phyloP scores from a whole-genome alignment of 2,797 vertebrate species.

The Lepus oiostolus region DNA sequence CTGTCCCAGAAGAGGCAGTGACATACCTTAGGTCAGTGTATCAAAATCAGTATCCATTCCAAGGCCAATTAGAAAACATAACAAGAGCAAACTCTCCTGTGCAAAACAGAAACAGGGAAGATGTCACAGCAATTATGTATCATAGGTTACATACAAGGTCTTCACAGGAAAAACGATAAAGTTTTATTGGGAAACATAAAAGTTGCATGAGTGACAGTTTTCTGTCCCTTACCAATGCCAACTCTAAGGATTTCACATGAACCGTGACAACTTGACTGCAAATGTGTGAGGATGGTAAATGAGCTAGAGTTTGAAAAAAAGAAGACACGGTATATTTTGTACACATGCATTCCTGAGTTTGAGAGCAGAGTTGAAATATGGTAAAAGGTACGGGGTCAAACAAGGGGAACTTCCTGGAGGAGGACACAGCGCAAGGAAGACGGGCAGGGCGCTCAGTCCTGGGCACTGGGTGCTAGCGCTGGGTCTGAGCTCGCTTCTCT shows the following conservation, averaged over 20 bases:
- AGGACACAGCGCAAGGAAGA: background rate
- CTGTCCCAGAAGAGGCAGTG: background rate
- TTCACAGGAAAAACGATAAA: background rate
- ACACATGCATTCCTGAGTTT: background rate
- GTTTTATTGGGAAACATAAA: background rate
- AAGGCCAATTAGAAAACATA: background rate
- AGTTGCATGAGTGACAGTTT: background rate
- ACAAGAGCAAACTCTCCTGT: background rate
- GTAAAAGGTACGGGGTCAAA: background rate
- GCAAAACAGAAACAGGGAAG: background rate
- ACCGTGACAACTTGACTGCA: background rate
- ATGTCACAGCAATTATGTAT: conserved; percentile 25
- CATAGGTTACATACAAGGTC: background rate
- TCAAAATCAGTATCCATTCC: background rate
- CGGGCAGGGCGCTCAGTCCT: background rate
- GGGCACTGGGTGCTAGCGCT: background rate
- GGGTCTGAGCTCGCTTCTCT: background rate
- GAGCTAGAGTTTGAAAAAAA: background rate
- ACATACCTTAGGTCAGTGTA: background rate
- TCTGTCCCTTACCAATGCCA: background rate
- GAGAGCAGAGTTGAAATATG: background rate
- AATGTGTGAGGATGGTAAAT: background rate
- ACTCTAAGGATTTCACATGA: background rate
- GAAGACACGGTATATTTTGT: background rate
- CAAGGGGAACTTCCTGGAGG: background rate